These are phyloP conservation scores for Lates calcarifer DNA, from an alignment of 2,113 vertebrate genomes.

Conservation along the genomic window DNA sequence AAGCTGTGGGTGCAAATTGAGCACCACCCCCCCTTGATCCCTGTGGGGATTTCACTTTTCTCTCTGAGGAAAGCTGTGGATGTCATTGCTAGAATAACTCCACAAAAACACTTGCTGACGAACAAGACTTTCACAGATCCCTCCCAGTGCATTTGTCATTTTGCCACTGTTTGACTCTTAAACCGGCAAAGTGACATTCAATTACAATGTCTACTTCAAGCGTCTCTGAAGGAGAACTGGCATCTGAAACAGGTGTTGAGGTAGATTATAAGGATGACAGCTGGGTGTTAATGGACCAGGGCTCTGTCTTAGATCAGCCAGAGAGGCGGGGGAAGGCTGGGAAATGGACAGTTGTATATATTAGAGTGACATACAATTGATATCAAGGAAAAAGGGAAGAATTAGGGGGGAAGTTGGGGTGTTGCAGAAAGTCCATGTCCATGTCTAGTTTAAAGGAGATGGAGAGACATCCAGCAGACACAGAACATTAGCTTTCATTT, in stretches of 20 bases:
- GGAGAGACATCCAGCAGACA: no score
- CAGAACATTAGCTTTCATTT: no score
- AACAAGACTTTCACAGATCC: neutral
- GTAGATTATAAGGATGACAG: conserved; percentile 34
- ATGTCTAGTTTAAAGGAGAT: no score
- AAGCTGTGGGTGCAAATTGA: conserved; percentile 36
- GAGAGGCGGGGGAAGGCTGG: neutral
- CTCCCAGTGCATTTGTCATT: conserved; percentile 4
- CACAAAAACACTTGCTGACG: conserved; percentile 9
- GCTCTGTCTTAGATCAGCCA: conserved; percentile 20
- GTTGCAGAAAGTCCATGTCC: no score
- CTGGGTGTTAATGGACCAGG: conserved; percentile 42
- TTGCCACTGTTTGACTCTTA: neutral
- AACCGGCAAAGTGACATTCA: conserved; percentile 10
- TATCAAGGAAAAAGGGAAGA: neutral
- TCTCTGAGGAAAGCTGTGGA: neutral
- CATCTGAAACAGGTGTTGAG: conserved; percentile 42
- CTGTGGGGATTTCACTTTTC: neutral
- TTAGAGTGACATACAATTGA: conserved; percentile 38
- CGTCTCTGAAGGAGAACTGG: conserved; percentile 18
- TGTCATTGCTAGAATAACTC: conserved; percentile 1
- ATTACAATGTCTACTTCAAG: conserved; percentile 13
- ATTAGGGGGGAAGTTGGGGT: conserved; percentile 34
- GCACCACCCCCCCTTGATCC: neutral
- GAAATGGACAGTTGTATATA: conserved; percentile 32